Evolutionary conservation across 2,888 invertebrate species (phyloP).

Genomic region (Zaprionus bogoriensis): DNA sequence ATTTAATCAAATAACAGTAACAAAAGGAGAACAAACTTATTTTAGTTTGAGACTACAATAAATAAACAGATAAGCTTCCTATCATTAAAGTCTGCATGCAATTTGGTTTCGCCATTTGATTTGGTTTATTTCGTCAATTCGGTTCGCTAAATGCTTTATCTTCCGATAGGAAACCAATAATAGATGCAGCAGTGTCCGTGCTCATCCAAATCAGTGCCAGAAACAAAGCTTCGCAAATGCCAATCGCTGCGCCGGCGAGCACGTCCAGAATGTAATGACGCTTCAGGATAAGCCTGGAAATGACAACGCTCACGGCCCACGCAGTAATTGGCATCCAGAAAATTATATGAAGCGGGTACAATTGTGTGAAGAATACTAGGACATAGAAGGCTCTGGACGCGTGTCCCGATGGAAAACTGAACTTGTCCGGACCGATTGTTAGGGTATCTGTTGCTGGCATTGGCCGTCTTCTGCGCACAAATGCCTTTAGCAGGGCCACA

Average conservation of each 20-base stretch:
- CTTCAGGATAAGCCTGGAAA: conserved; percentile 91
- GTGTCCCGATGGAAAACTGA: conserved; percentile 97
- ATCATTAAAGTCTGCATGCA: too few relatives aligned
- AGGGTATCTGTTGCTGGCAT: conserved; percentile 87
- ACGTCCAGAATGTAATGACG: conserved; percentile 95
- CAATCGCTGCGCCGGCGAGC: conserved; percentile 88
- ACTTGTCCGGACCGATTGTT: conserved; percentile 92
- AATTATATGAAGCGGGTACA: conserved; percentile 86
- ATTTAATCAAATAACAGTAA: too few relatives aligned
- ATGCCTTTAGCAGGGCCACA: conserved; percentile 90
- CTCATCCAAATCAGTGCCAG: conserved; percentile 88
- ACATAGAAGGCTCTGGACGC: conserved; percentile 92
- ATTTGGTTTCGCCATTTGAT: too few relatives aligned
- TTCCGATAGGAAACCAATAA: conserved; percentile 72
- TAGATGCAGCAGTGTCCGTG: conserved; percentile 78
- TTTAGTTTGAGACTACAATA: too few relatives aligned
- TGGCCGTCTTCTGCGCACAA: conserved; percentile 90
- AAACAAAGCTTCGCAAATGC: conserved; percentile 88
- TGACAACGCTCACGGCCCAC: conserved; percentile 89
- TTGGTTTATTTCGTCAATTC: neutral
- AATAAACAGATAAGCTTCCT: too few relatives aligned
- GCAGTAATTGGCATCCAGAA: conserved; percentile 87
- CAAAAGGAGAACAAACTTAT: too few relatives aligned
- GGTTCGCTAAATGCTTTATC: conserved; percentile 68
- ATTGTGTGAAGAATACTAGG: conserved; percentile 87